These are phyloP conservation scores for Coenonympha arcania DNA, from an alignment of 2,888 invertebrate genomes.

Conservation along the genomic window DNA sequence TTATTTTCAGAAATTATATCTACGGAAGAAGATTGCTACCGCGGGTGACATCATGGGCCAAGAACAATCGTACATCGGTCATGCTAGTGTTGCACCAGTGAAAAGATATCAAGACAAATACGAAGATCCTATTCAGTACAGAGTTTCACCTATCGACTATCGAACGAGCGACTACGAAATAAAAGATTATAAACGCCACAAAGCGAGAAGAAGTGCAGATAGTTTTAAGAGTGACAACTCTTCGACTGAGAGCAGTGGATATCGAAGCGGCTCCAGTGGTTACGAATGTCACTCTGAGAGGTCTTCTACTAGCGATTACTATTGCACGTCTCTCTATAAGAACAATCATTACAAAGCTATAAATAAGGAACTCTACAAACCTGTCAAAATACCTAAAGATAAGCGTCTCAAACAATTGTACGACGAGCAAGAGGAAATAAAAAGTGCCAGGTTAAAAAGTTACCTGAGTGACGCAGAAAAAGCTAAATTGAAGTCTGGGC, in stretches of 20 bases:
- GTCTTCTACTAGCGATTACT: slow-evolving; percentile 60
- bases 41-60: slow-evolving; percentile 62
- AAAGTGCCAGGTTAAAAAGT: slow-evolving; percentile 51
- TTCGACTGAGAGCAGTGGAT: slow-evolving; percentile 65
- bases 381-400: slow-evolving; percentile 67
- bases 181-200: slow-evolving; percentile 53
- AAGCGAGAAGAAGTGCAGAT: slow-evolving; percentile 53
- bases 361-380: slow-evolving; percentile 68
- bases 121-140: slow-evolving; percentile 49
- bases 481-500: slow-evolving; percentile 56
- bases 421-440: slow-evolving; percentile 53
- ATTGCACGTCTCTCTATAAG: slow-evolving; percentile 66
- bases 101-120: slow-evolving; percentile 54
- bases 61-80: slow-evolving; percentile 60
- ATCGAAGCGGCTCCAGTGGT: slow-evolving; percentile 63
- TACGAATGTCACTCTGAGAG: slow-evolving; percentile 61
- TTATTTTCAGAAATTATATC: slow-evolving; percentile 48
- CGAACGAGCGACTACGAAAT: slow-evolving; percentile 45
- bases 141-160: slow-evolving; percentile 44
- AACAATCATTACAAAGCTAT: slow-evolving; percentile 68
- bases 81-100: slow-evolving; percentile 50
- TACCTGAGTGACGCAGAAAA: slow-evolving; percentile 61
- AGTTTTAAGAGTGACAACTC: slow-evolving; percentile 66
- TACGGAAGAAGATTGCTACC: slow-evolving; percentile 39
- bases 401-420: slow-evolving; percentile 65